These are phyloP conservation scores for Cephus rjabovi DNA, from an alignment of 2,888 invertebrate genomes.

Conservation along the genomic window DNA sequence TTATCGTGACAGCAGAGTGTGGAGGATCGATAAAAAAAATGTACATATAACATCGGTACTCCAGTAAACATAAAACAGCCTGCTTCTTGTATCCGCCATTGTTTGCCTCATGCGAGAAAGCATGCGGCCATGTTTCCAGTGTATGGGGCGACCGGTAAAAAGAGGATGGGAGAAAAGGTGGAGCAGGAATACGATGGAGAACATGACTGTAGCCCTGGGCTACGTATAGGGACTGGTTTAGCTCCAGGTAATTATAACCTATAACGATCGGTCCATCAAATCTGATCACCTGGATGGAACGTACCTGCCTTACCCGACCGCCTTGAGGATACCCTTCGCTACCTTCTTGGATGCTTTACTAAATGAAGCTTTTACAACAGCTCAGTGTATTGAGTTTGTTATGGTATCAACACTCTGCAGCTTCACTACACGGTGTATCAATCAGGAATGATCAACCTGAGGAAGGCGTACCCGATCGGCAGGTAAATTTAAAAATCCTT, in stretches of 20 bases:
- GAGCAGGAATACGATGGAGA: conserved; percentile 22
- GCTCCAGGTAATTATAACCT: conserved; percentile 58
- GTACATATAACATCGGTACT: background rate
- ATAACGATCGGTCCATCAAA: conserved; percentile 62
- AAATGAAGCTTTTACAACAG: conserved; percentile 59
- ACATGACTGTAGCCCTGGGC: conserved; percentile 18
- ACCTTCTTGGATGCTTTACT: conserved; percentile 12
- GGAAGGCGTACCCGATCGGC: background rate
- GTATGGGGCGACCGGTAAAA: conserved; percentile 54
- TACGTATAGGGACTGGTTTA: conserved; percentile 42
- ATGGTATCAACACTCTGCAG: conserved; percentile 49
- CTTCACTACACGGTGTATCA: background rate
- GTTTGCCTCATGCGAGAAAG: conserved; percentile 59
- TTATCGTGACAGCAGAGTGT: background rate
- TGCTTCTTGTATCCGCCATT: conserved; percentile 61
- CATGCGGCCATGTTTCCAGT: conserved; percentile 62
- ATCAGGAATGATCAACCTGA: background rate
- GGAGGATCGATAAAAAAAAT: background rate
- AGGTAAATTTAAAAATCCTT: background rate
- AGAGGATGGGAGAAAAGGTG: conserved; percentile 44
- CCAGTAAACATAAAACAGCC: conserved; percentile 4
- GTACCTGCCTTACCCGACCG: conserved; percentile 17
- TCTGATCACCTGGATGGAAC: conserved; percentile 45
- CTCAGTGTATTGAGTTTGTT: conserved; percentile 54
- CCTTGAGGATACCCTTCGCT: conserved; percentile 33